Percentiles rank a stretch among this genome's conserved stretches.
These are phyloP conservation scores for Thereva nobilitata DNA, from an alignment of 2,888 invertebrate genomes.

Conservation along the genomic window DNA sequence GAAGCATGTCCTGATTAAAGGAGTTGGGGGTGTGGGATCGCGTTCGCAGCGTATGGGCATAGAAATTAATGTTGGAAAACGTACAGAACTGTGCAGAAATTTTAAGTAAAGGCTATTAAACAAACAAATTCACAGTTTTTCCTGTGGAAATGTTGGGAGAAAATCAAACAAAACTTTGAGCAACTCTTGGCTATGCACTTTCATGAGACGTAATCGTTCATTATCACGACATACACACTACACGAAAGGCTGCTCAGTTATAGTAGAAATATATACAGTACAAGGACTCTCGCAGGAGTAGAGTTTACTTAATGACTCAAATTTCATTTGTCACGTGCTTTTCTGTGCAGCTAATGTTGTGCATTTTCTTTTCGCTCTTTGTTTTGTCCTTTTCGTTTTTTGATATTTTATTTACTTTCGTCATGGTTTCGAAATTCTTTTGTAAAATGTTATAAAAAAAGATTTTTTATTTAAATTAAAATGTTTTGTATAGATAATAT, in stretches of 20 bases:
- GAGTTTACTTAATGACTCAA: no score
- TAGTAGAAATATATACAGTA: no score
- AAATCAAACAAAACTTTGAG: conserved; percentile 23
- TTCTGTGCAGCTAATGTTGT: no score
- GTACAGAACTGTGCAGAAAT: conserved; percentile 4
- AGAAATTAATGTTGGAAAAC: neutral
- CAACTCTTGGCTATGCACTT: conserved; percentile 30
- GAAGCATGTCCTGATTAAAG: neutral
- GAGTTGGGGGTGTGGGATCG: neutral
- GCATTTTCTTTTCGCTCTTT: no score
- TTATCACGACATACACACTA: conserved; percentile 27
- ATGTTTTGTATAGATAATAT: no score
- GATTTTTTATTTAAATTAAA: no score
- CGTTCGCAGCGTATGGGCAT: neutral
- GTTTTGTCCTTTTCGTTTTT: no score
- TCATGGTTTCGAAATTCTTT: no score
- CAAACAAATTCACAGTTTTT: conserved; percentile 34
- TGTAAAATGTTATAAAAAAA: no score
- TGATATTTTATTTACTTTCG: no score
- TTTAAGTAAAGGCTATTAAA: conserved; percentile 32
- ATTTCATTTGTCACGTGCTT: no score
- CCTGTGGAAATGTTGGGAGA: conserved; percentile 14
- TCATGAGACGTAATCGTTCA: conserved; percentile 31
- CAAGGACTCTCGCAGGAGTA: no score
- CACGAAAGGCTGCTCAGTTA: conserved; percentile 14